Evolutionary conservation across 2,113 vertebrate genomes (phyloP).

Genomic region (Psittacara wagleri): DNA sequence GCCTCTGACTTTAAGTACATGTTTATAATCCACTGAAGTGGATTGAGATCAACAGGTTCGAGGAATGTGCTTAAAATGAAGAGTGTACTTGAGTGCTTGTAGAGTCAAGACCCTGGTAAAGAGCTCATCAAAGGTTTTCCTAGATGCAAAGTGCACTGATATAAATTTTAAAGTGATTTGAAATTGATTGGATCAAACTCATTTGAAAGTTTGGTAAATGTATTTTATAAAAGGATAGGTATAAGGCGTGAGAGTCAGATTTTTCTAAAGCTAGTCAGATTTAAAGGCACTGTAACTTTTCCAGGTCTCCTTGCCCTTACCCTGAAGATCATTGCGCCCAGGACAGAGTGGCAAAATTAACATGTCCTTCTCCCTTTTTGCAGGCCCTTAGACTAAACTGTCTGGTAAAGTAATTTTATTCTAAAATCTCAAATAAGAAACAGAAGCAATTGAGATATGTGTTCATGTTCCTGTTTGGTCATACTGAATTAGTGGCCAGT

Average conservation of each 20-base stretch:
- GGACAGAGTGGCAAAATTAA: background rate
- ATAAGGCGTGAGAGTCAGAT: background rate
- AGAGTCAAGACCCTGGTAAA: slow-evolving; percentile 16
- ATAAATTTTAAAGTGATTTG: slow-evolving; percentile 43
- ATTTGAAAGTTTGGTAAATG: slow-evolving; percentile 23
- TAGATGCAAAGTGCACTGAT: slow-evolving; percentile 36
- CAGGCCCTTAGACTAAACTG: background rate
- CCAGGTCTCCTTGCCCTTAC: background rate
- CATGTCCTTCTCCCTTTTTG: background rate
- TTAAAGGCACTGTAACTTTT: background rate
- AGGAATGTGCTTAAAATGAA: slow-evolving; percentile 61
- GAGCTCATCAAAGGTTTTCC: slow-evolving; percentile 55
- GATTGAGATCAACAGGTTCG: slow-evolving; percentile 56
- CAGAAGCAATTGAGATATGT: background rate
- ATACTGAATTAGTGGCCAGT: background rate
- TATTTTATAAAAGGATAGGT: background rate
- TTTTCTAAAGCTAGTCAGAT: background rate
- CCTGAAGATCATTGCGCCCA: background rate
- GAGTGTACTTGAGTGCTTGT: slow-evolving; percentile 43
- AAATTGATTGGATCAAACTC: slow-evolving; percentile 38
- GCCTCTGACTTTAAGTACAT: slow-evolving; percentile 44
- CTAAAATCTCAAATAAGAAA: background rate
- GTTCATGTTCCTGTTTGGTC: background rate
- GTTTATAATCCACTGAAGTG: slow-evolving; percentile 59
- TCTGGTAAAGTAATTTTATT: background rate